Conservation (phyloP, 2,888 invertebrate genomes). For the Conops quadrifasciatus region DNA sequence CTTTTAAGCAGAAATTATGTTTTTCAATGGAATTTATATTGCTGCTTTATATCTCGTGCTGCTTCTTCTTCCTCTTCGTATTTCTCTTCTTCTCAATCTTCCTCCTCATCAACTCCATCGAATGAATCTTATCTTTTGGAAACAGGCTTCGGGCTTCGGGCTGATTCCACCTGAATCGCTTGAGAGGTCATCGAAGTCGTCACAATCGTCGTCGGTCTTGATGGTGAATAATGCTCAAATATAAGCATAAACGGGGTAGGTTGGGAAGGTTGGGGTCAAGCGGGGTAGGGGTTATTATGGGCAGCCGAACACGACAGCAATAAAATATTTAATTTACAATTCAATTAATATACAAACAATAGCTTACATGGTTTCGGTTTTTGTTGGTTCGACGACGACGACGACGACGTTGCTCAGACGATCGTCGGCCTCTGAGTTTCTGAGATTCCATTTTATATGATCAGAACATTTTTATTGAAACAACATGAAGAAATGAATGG, state of each 20-base stretch:
- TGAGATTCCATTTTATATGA: too few relatives aligned
- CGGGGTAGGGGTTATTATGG: too few relatives aligned
- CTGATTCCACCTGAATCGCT: too few relatives aligned
- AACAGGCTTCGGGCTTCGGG: too few relatives aligned
- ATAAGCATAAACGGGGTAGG: too few relatives aligned
- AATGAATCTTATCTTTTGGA: too few relatives aligned
- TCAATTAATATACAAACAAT: conserved; percentile 60
- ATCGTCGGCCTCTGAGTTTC: neutral
- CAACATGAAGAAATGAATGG: too few relatives aligned
- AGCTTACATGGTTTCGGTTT: conserved; percentile 37
- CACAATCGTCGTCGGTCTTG: neutral
- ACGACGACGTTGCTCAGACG: neutral
- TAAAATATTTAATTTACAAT: conserved; percentile 63
- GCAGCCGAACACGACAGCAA: conserved; percentile 34
- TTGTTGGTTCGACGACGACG: neutral
- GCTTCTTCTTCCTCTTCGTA: neutral
- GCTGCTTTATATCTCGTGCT: conserved; percentile 14
- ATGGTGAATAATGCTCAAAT: neutral
- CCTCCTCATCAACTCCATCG: too few relatives aligned
- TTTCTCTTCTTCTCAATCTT: neutral
- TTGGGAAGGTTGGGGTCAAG: too few relatives aligned
- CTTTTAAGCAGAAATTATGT: conserved; percentile 42
- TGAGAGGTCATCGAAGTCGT: neutral
- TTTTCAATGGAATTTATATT: conserved; percentile 55
- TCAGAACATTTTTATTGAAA: too few relatives aligned